Evolutionary conservation across 2,888 invertebrate genomes (phyloP).

Genomic region (Leptinotarsa peninsularis): DNA sequence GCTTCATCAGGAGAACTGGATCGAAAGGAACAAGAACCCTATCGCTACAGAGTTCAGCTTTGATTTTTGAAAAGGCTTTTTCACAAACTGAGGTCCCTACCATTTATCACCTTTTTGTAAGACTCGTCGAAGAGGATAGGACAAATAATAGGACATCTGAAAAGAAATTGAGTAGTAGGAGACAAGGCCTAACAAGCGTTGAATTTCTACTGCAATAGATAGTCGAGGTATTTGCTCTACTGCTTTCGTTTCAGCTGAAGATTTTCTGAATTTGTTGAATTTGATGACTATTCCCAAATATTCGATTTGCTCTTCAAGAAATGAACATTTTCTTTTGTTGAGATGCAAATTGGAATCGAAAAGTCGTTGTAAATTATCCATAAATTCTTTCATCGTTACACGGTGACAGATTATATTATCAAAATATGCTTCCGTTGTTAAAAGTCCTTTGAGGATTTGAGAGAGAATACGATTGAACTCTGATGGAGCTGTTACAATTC

Average conservation of each 20-base stretch:
- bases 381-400: slow-evolving; percentile 31
- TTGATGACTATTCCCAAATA: slow-evolving; percentile 40
- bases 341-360: neutral
- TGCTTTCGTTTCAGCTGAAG: slow-evolving; percentile 1
- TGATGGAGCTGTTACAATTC: slow-evolving; percentile 48
- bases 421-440: slow-evolving; percentile 42
- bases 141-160: neutral
- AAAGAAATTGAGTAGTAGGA: neutral
- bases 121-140: slow-evolving; percentile 11
- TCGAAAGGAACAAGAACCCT: slow-evolving; percentile 30
- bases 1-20: slow-evolving; percentile 1
- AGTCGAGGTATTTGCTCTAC: slow-evolving; percentile 7
- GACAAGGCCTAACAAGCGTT: neutral
- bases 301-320: slow-evolving; percentile 5
- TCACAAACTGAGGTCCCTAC: neutral
- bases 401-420: slow-evolving; percentile 43
- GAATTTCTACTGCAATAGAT: neutral
- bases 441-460: slow-evolving; percentile 42
- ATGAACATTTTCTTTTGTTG: neutral
- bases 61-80: slow-evolving; percentile 7
- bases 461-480: slow-evolving; percentile 48
- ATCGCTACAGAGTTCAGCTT: neutral
- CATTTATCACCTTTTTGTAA: slow-evolving; percentile 15
- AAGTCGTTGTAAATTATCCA: neutral
- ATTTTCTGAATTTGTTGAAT: slow-evolving; percentile 18